These are phyloP conservation scores for Ariopsis seemanni DNA, from an alignment of 2,113 vertebrate genomes.

Conservation along the genomic window DNA sequence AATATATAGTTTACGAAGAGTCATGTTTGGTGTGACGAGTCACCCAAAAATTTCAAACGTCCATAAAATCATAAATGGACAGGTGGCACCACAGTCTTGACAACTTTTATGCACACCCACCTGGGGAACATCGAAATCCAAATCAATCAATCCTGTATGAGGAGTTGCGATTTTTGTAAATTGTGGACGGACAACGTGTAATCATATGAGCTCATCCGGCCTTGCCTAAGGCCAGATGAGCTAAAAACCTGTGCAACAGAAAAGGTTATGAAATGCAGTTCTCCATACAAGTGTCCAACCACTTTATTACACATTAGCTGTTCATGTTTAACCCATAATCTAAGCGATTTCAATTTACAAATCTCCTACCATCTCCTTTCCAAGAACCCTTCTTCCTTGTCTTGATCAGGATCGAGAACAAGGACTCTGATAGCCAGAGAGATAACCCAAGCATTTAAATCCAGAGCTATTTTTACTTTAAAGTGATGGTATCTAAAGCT, in stretches of 20 bases:
- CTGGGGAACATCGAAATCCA: too few species aligned
- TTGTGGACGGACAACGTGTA: too few species aligned
- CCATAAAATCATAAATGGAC: too few species aligned
- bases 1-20: too few species aligned
- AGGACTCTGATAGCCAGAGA: not conserved
- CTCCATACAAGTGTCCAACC: not conserved
- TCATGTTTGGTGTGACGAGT: too few species aligned
- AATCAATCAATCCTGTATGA: too few species aligned
- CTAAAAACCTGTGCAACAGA: not conserved
- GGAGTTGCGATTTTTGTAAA: too few species aligned
- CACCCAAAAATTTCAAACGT: too few species aligned
- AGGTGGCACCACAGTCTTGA: too few species aligned
- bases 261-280: not conserved
- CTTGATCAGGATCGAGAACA: not conserved
- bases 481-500: not conserved
- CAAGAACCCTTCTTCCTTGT: not conserved
- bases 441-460: slow-evolving; percentile 1
- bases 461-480: not conserved
- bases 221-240: too few species aligned
- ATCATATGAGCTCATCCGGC: too few species aligned
- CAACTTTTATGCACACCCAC: too few species aligned
- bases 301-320: not conserved
- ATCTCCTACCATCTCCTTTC: not conserved
- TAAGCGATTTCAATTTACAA: not conserved
- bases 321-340: not conserved